Evolutionary conservation across 2,888 invertebrate genomes (phyloP).

Genomic region (Prionchulus punctatus): DNA sequence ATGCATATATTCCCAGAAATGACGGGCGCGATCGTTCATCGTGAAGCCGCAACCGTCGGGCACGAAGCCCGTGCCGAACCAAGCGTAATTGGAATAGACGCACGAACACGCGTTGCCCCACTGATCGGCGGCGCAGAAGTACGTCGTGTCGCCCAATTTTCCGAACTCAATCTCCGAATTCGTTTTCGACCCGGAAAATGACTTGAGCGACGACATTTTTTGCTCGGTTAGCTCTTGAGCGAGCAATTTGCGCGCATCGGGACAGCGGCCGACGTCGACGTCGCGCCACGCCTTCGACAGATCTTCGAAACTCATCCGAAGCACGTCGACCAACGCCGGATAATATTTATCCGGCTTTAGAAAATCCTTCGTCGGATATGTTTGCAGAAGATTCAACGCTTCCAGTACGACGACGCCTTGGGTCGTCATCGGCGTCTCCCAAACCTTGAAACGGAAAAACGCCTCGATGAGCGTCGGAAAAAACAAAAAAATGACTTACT

Average conservation of each 20-base stretch:
- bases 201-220: not conserved
- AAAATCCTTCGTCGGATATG: not conserved
- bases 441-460: not conserved
- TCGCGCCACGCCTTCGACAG: not conserved
- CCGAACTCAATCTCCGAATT: not conserved
- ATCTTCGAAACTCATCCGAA: not conserved
- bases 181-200: not conserved
- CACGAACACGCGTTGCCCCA: slow-evolving; percentile 4
- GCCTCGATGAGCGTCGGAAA: too few species aligned
- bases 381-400: slow-evolving; percentile 4
- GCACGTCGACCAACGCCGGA: not conserved
- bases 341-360: not conserved
- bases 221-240: not conserved
- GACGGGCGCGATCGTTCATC: slow-evolving; percentile 8
- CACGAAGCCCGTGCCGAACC: slow-evolving; percentile 5
- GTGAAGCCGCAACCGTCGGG: slow-evolving; percentile 11
- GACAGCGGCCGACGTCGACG: not conserved
- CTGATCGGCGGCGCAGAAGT: slow-evolving; percentile 7
- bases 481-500: too few species aligned
- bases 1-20: slow-evolving; percentile 3
- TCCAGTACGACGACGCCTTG: slow-evolving; percentile 9
- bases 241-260: not conserved
- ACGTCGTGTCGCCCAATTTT: slow-evolving; percentile 5
- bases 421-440: not conserved
- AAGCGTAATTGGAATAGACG: slow-evolving; percentile 8